These are phyloP conservation scores for Merodon equestris DNA, from an alignment of 2,888 invertebrate species.

Conservation along the genomic window DNA sequence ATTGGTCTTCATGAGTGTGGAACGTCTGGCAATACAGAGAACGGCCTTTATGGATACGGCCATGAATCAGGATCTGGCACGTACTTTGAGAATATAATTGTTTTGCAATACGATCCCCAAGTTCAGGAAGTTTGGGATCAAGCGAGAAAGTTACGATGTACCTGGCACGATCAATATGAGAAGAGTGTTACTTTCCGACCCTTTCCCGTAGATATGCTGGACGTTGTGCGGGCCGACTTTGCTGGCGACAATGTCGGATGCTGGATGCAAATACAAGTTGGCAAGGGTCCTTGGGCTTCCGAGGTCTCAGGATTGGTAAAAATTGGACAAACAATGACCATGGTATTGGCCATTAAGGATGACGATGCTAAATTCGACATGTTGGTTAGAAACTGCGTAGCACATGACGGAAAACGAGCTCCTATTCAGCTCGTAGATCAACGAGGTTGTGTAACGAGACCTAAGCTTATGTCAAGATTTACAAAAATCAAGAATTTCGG, in stretches of 20 bases:
- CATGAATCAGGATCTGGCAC: slow-evolving; percentile 94
- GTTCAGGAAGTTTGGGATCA: slow-evolving; percentile 98
- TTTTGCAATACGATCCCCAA: slow-evolving; percentile 94
- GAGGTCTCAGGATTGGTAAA: slow-evolving; percentile 96
- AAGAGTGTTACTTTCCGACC: slow-evolving; percentile 96
- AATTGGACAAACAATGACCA: slow-evolving; percentile 97
- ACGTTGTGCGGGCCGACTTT: slow-evolving; percentile 96
- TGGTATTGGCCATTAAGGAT: slow-evolving; percentile 96
- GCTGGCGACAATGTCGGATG: slow-evolving; percentile 97
- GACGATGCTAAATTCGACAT: slow-evolving; percentile 97
- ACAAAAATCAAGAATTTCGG: slow-evolving; percentile 97
- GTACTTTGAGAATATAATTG: slow-evolving; percentile 95
- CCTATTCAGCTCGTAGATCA: slow-evolving; percentile 96
- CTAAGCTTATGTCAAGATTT: slow-evolving; percentile 95
- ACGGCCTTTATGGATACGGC: slow-evolving; percentile 92
- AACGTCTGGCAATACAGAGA: slow-evolving; percentile 94
- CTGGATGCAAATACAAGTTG: slow-evolving; percentile 98
- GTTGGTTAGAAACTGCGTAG: slow-evolving; percentile 95
- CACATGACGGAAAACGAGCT: slow-evolving; percentile 95
- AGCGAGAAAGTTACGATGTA: slow-evolving; percentile 93
- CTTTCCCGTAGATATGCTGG: slow-evolving; percentile 96
- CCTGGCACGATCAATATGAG: slow-evolving; percentile 97
- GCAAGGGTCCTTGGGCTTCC: slow-evolving; percentile 96
- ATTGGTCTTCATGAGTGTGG: slow-evolving; percentile 95
- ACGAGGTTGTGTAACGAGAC: slow-evolving; percentile 93